Evolutionary conservation across 1,140 invertebrate species (phyloP), one percentile per base, ranked within the genome.

Genomic region (Acromyrmex echinatior): DNA sequence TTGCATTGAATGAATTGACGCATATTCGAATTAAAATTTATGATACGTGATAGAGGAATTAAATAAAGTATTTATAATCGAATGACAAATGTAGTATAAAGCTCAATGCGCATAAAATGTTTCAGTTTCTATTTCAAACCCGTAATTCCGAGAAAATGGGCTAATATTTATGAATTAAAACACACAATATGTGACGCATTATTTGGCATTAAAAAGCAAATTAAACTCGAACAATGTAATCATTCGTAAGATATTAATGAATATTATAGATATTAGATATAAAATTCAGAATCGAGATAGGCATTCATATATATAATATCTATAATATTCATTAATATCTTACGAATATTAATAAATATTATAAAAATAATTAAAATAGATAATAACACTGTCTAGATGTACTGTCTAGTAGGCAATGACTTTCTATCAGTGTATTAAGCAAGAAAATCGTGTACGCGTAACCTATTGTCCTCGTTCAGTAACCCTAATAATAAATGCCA

Each of bases 401-500:
- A 68, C 0, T 35, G 31, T 35, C 49, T 80, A 68, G 35, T 39
- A 10, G 5, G 2, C 16, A 16, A 56, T 62, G n/a, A 12, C 49
- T 81, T 81, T 81, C 65, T 71, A 81, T 31, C 21, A 21, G 56
- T 80, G 58, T 65, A 45, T 39, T 62, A 18, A 10, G 28, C 73
- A 49, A 63, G 63, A 90, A 77, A 90, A 77, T 81, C 60, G 71
- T 53, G 18, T 39, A 31, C 53, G 73, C 25, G 63, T 79, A 70
- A 76, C 62, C 88, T 68, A 90, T 90, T 90, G 88, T 90, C 86
- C 68, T 35, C 73, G 88, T 90, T 85, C 85, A 87, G 60, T 90
- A 90, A 90, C 86, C 88, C 68, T 87, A 74, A 90, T 81, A 85
- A 89, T 87, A 87, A 79, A 76, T 78, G 58, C 62, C 21, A 86